Percentiles rank a stretch among this genome's conserved stretches.
phyloP scores from a whole-genome alignment of 2,797 vertebrate species.

The Taenioides sp. region DNA sequence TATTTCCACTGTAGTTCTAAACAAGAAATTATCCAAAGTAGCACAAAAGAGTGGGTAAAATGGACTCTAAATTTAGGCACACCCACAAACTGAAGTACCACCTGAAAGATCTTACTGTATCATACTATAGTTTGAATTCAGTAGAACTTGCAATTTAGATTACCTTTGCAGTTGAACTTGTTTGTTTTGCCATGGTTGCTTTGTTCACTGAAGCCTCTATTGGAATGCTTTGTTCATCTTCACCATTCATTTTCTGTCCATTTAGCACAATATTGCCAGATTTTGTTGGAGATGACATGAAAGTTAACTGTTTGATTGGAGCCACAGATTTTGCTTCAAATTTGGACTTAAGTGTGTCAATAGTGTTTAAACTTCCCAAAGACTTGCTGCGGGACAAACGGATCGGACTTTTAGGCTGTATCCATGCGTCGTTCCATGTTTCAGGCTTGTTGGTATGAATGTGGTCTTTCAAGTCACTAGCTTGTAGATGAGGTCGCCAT shows the following conservation, averaged over 20 bases:
- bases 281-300: constrained; percentile 8
- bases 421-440: constrained; percentile 38
- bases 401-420: constrained; percentile 19
- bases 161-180: constrained; percentile 6
- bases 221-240: constrained; percentile 17
- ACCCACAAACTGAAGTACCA: too few relatives aligned
- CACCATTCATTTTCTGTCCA: constrained; percentile 20
- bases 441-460: constrained; percentile 27
- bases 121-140: too few relatives aligned
- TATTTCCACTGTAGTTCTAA: too few relatives aligned
- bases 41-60: too few relatives aligned
- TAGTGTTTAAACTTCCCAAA: constrained; percentile 64
- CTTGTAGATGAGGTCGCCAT: constrained; percentile 1
- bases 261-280: constrained; percentile 24
- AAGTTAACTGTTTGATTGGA: constrained; percentile 16
- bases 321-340: constrained; percentile 67
- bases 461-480: constrained; percentile 12
- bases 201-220: neutral
- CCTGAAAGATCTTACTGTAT: too few relatives aligned
- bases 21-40: too few relatives aligned
- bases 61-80: too few relatives aligned
- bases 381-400: constrained; percentile 71
- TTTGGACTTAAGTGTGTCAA: constrained; percentile 61
- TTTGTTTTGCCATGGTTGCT: constrained; percentile 30
- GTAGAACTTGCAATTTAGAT: too few relatives aligned